Base-by-base conservation (phyloP, 1,140 invertebrate genomes). In the Trichomalopsis sarcophagae region DNA sequence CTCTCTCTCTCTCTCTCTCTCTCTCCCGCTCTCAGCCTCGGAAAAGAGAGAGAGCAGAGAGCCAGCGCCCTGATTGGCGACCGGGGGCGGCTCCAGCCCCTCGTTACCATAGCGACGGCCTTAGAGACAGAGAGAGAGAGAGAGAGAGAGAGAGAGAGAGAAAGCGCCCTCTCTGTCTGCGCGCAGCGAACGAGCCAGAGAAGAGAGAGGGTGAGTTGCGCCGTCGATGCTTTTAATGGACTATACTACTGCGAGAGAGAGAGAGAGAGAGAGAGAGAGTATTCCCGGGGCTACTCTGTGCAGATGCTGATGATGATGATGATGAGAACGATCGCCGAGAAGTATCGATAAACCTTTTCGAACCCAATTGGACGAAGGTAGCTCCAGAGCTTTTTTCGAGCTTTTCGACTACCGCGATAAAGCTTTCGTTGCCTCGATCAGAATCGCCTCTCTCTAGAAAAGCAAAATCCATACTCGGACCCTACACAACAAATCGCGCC, bases 41-140 rank as follows among this genome's bases (percentile, higher is more conserved):
- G 68, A 82, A 82, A 78, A 86, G 74, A 82, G 77, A 66, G 80
- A 74, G 79, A 47, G 86, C 89, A 62, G 55, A 62, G 55, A 21
- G 40, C 40, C 10, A 44, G 55, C 89, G 89, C 89, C 91, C 91
- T 91, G 91, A 92, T 92, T 92, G 92, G 92, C 88, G 92, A 88
- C 89, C 89, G 88, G 93, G 92, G 91, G 92, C 92, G 91, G 92
- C 91, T 91, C 91, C 91, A 91, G 88, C 89, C 90, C 90, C 89
- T 88, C 87, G 94, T 95, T 93, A 90, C 94, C 91, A 93, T 94
- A 93, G 94, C 93, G 92, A 86, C 88, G 87, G 87, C 87, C 88
- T 88, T 85, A 90, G 88, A 75, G 87, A 88, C 86, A 69, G 83
- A 87, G 82, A 68, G 84, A 80, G n/a, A 10, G 55, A 30, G 74